Evolutionary conservation across 2,113 vertebrate species (phyloP).

Genomic region (Eretmodus cyanostictus): DNA sequence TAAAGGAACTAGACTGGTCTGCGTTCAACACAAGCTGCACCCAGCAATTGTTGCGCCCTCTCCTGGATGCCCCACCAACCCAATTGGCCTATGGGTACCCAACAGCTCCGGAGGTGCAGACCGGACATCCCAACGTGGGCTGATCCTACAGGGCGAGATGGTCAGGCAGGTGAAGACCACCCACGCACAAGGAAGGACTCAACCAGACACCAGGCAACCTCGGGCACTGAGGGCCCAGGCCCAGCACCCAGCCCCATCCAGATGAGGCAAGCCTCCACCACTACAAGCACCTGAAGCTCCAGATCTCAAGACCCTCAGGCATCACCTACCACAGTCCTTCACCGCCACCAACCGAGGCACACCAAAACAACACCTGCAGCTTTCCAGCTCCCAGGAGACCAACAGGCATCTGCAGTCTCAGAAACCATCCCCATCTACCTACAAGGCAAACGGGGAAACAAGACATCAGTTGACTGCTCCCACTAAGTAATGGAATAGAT

Average conservation of each 20-base stretch:
- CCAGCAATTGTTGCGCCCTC: neutral
- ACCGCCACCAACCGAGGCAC: neutral
- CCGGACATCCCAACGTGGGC: neutral
- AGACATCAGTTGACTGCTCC: neutral
- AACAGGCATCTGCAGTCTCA: neutral
- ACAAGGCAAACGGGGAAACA: neutral
- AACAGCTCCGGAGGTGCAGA: neutral
- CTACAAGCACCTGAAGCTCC: neutral
- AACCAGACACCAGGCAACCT: neutral
- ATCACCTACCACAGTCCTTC: neutral
- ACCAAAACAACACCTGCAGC: neutral
- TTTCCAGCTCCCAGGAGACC: neutral
- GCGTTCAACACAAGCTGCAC: neutral
- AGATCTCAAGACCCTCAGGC: neutral
- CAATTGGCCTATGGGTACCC: neutral
- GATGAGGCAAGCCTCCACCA: neutral
- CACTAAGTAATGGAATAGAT: neutral
- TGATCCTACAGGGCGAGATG: neutral
- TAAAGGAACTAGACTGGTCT: neutral
- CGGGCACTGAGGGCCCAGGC: neutral
- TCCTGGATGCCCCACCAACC: neutral
- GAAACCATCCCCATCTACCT: neutral
- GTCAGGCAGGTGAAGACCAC: neutral
- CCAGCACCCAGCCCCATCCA: neutral
- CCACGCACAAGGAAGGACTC: neutral